Conservation (phyloP, 1,140 invertebrate genomes). For the Brachionus koreanus region DNA sequence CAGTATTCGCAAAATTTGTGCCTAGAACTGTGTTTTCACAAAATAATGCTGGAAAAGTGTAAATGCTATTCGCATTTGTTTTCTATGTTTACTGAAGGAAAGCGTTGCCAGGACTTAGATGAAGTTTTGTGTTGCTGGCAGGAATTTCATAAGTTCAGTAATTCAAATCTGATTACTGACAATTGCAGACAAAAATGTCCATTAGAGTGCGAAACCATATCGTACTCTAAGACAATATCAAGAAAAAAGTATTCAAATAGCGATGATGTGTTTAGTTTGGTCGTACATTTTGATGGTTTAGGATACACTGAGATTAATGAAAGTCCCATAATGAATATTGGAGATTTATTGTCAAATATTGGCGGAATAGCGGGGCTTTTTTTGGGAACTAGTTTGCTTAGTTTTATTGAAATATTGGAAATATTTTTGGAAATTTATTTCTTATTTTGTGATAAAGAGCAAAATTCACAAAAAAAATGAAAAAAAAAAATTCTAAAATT, state of each 20-base stretch:
- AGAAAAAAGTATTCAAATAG: background rate
- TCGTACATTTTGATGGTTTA: background rate
- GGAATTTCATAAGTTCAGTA: background rate
- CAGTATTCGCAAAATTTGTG: background rate
- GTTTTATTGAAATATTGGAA: slow-evolving; percentile 42
- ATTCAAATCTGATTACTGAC: background rate
- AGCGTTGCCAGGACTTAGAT: background rate
- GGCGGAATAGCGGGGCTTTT: slow-evolving; percentile 34
- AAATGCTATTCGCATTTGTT: background rate
- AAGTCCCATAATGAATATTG: background rate
- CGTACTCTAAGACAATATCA: background rate
- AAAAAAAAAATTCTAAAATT: too few species aligned
- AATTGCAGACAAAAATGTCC: slow-evolving; percentile 2
- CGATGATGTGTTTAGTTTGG: background rate
- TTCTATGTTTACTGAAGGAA: background rate
- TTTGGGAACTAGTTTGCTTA: slow-evolving; percentile 11
- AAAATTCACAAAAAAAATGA: background rate
- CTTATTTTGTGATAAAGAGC: background rate
- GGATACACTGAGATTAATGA: slow-evolving; percentile 9
- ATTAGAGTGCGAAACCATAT: background rate
- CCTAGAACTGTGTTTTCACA: background rate
- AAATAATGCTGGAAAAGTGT: slow-evolving; percentile 11
- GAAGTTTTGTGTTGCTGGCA: background rate
- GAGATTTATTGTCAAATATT: slow-evolving; percentile 34
- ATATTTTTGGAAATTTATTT: background rate